Evolutionary conservation across 2,888 invertebrate genomes (phyloP).

Genomic region (Cynaeus angustus): DNA sequence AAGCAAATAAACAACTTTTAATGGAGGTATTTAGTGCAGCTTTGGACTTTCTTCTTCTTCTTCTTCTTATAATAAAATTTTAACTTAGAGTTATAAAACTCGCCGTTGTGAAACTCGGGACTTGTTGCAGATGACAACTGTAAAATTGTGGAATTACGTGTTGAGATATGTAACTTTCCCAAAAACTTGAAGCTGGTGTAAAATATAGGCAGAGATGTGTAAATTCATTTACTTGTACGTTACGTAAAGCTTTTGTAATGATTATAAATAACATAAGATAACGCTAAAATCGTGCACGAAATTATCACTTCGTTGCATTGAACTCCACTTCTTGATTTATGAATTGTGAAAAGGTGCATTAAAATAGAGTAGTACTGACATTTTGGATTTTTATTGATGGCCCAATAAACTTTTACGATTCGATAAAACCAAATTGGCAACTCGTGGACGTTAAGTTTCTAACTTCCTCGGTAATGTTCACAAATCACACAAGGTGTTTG

Average conservation of each 20-base stretch:
- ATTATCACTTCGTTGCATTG: too few relatives aligned
- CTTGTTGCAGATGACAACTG: slow-evolving; percentile 5
- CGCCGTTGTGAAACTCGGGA: slow-evolving; percentile 8
- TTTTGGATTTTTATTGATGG: slow-evolving; percentile 14
- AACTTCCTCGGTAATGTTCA: background rate
- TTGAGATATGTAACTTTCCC: slow-evolving; percentile 37
- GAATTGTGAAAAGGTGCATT: background rate
- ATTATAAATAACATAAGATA: slow-evolving; percentile 23
- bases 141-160: slow-evolving; percentile 9
- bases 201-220: slow-evolving; percentile 34
- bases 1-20: slow-evolving; percentile 24
- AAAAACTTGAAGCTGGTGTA: slow-evolving; percentile 24
- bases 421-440: slow-evolving; percentile 1
- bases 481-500: background rate
- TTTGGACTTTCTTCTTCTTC: background rate
- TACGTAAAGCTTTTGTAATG: slow-evolving; percentile 25
- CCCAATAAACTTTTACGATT: slow-evolving; percentile 13
- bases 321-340: background rate
- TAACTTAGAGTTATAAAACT: background rate
- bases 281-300: background rate
- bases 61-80: too few relatives aligned
- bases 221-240: slow-evolving; percentile 21
- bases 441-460: background rate
- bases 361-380: slow-evolving; percentile 8
- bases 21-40: slow-evolving; percentile 6